Evolutionary conservation across 1,140 invertebrate species (phyloP), one percentile per base, ranked within the genome.

Genomic region (Drosophila gunungcola): DNA sequence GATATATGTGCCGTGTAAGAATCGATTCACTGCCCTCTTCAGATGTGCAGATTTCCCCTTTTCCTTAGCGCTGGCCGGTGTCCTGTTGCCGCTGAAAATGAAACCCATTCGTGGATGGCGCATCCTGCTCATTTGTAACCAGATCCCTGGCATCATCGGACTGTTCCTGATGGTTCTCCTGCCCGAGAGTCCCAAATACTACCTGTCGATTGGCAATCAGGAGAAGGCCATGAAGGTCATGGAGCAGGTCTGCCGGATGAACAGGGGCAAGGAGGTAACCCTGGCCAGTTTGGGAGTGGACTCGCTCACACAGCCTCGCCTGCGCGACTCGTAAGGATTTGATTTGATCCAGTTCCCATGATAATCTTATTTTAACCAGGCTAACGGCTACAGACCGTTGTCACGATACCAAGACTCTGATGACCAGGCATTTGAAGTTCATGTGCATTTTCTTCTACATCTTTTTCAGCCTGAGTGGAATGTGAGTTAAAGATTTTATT

Each of bases 141-240:
- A 58, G 13, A 0, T 76, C 41, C 82, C 84, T 0, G 70, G 79
- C 1, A 3, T 83, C 0, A 2, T 61, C 2, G 54, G 55, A 0
- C 6, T 42, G 1, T 29, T 51, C 5, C 2, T 11, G 0, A 4
- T 89, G 0, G 2, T 25, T 0, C 13, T 11, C 1, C 21, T 83
- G 43, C 83, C 82, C 3, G 82, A 86, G 58, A 76, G 65, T 41
- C 64, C 82, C 29, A 86, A 89, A 51, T 86, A 41, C 21, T 72
- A 61, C 9, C 39, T 89, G 13, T 79, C 83, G 0, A n/a, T 69
- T 3, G 29, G 49, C 36, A 13, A 57, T 9, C 7, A 48, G 0
- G 7, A 43, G 0, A 49, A 68, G 41, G 83, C 83, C 6, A 21
- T 61, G 25, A 25, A 39, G 1, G 70, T 61, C 0, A 16, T 86